These are phyloP conservation scores for Ammodytes marinus DNA, from an alignment of 2,113 vertebrate species.

Conservation along the genomic window DNA sequence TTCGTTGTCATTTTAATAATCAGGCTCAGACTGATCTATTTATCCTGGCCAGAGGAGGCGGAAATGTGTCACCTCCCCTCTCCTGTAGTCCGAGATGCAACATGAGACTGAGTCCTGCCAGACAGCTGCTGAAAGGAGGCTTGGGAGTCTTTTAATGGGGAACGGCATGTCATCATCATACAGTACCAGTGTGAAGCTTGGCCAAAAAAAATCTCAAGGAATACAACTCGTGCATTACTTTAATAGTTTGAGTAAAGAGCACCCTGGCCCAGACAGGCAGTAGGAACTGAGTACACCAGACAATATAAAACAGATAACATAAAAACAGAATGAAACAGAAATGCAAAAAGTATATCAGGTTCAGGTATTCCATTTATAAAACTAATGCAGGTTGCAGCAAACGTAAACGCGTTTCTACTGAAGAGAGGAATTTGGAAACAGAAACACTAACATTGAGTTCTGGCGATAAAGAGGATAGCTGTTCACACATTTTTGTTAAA, in stretches of 20 bases:
- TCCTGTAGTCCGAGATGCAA: background rate
- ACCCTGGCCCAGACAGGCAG: background rate
- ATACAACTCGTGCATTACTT: too few species aligned
- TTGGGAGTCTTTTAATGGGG: background rate
- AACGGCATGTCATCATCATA: background rate
- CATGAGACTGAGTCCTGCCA: background rate
- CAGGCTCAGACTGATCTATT: background rate
- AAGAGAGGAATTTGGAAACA: background rate
- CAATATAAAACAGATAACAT: background rate
- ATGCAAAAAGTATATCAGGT: background rate
- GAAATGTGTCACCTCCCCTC: background rate
- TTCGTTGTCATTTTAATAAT: background rate
- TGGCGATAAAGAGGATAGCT: background rate
- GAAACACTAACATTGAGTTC: too few species aligned
- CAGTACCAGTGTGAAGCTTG: background rate
- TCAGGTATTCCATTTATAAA: too few species aligned
- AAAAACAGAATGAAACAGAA: background rate
- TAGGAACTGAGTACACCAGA: background rate
- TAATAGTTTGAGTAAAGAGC: background rate
- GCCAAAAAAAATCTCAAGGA: background rate
- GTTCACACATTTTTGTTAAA: background rate
- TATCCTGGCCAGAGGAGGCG: conserved; percentile 13
- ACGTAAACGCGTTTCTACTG: background rate
- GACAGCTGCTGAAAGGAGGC: background rate
- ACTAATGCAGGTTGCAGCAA: background rate